phyloP scores from a whole-genome alignment of 2,113 vertebrate species.

The Pomatorhinus ruficollis region DNA sequence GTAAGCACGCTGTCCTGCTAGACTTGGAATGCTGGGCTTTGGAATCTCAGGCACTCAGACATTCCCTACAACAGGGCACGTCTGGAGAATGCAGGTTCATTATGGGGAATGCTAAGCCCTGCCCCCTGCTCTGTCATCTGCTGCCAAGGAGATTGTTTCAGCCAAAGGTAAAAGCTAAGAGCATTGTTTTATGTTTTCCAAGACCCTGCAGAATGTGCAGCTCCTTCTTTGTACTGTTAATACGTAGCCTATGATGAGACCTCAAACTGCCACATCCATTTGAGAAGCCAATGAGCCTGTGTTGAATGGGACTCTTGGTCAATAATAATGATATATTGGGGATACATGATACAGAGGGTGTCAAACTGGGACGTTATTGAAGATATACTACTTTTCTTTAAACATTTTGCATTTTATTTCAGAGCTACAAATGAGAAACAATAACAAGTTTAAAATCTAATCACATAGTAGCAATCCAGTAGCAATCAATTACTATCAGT shows the following conservation, averaged over 20 bases:
- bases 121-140: constrained; percentile 32
- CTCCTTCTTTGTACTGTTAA: constrained; percentile 35
- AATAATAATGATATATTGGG: neutral
- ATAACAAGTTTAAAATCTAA: neutral
- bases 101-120: neutral
- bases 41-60: neutral
- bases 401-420: neutral
- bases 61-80: neutral
- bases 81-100: constrained; percentile 29
- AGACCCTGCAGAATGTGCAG: neutral
- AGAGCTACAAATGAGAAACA: neutral
- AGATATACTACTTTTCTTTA: neutral
- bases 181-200: constrained; percentile 50
- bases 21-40: neutral
- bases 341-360: neutral
- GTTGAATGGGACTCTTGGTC: neutral
- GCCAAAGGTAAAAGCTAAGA: constrained; percentile 54
- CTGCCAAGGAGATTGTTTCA: constrained; percentile 48
- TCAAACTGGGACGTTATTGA: neutral
- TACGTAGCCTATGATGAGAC: neutral
- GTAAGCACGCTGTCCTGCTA: neutral
- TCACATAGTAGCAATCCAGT: neutral
- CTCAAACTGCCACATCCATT: neutral
- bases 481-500: neutral
- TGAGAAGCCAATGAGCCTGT: neutral